phyloP scores from a whole-genome alignment of 2,888 invertebrate species.

The Orthosia gothica region DNA sequence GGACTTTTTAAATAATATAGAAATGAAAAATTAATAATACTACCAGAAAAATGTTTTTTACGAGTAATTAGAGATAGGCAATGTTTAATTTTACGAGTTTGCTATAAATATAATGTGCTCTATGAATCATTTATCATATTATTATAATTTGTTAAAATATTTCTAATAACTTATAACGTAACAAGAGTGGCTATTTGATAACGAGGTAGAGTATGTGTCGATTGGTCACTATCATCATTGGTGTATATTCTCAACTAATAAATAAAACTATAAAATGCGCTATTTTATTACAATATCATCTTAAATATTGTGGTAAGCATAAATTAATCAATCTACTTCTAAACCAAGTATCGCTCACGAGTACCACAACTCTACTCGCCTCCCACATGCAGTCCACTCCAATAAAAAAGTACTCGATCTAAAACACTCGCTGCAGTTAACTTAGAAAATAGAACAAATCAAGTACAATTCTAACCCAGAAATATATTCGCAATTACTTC shows the following conservation, averaged over 20 bases:
- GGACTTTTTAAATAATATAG: not conserved
- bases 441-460: slow-evolving; percentile 49
- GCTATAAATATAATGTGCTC: not conserved
- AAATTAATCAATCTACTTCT: slow-evolving; percentile 13
- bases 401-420: slow-evolving; percentile 54
- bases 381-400: slow-evolving; percentile 19
- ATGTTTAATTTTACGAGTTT: not conserved
- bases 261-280: not conserved
- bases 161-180: not conserved
- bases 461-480: slow-evolving; percentile 25
- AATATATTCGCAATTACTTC: slow-evolving; percentile 41
- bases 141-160: not conserved
- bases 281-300: too few relatives aligned
- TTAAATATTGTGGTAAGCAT: not conserved
- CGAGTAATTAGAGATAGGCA: too few relatives aligned
- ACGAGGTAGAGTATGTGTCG: not conserved
- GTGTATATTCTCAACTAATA: not conserved
- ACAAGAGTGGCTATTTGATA: not conserved
- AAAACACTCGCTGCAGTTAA: slow-evolving; percentile 43
- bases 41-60: not conserved
- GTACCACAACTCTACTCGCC: slow-evolving; percentile 6
- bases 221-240: not conserved
- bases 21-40: not conserved
- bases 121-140: not conserved
- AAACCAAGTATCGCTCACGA: not conserved